Evolutionary conservation across 2,888 invertebrate species (phyloP).

Genomic region (Brachypterus glaber): DNA sequence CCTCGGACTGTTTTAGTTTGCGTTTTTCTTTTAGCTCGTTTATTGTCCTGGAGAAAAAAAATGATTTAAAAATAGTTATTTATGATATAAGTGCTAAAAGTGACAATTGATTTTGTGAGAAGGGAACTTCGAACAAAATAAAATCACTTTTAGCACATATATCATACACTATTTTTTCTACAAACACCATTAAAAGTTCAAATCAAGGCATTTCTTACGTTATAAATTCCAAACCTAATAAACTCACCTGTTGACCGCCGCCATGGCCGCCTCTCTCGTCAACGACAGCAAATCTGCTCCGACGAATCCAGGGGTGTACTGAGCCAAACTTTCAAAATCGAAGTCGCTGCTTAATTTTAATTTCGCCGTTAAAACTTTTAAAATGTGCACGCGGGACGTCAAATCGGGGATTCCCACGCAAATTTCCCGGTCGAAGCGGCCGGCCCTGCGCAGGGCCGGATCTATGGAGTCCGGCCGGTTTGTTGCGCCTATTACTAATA

Average conservation of each 20-base stretch:
- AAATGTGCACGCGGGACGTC: slow-evolving; percentile 68
- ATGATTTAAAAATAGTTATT: too few species aligned
- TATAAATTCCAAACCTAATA: too few species aligned
- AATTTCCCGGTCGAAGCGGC: slow-evolving; percentile 90
- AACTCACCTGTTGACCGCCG: slow-evolving; percentile 65
- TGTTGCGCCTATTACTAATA: slow-evolving; percentile 91
- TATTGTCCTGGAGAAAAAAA: slow-evolving; percentile 30
- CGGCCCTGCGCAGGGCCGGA: slow-evolving; percentile 82
- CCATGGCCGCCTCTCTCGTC: slow-evolving; percentile 78
- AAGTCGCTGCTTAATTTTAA: slow-evolving; percentile 61
- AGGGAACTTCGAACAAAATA: too few species aligned
- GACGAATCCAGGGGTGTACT: slow-evolving; percentile 89
- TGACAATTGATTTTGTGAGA: too few species aligned
- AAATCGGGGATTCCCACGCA: slow-evolving; percentile 88
- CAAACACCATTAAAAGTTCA: too few species aligned
- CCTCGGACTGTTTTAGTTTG: slow-evolving; percentile 15
- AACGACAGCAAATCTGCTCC: slow-evolving; percentile 87
- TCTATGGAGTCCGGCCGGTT: slow-evolving; percentile 89
- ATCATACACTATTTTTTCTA: too few species aligned
- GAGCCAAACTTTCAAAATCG: slow-evolving; percentile 64
- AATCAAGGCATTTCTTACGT: too few species aligned
- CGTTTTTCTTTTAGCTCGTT: slow-evolving; percentile 33
- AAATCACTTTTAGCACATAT: too few species aligned
- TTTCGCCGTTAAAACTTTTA: slow-evolving; percentile 60
- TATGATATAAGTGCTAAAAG: too few species aligned